Conservation (phyloP, 2,113 vertebrate species). For the Cryptomyrus ogoouensis region DNA sequence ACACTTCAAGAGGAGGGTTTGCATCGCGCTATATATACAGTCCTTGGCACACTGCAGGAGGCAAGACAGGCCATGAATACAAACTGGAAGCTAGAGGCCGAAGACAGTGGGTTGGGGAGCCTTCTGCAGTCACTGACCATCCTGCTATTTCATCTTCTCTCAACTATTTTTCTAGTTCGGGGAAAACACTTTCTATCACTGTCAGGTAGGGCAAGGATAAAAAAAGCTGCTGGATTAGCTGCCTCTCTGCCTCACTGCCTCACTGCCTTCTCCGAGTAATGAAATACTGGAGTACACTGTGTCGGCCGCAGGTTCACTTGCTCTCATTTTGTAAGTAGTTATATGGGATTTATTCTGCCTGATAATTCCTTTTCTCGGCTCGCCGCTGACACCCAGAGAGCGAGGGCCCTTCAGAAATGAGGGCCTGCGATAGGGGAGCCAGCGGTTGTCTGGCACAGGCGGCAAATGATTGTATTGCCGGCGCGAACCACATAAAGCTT, state of each 20-base stretch:
- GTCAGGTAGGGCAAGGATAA: constrained; percentile 60
- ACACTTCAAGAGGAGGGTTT: background rate
- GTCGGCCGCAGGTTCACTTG: constrained; percentile 41
- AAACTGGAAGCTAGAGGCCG: constrained; percentile 43
- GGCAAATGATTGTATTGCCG: background rate
- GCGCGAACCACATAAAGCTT: background rate
- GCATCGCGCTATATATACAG: background rate
- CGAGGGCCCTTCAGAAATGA: background rate
- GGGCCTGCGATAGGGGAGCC: background rate
- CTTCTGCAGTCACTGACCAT: constrained; percentile 61
- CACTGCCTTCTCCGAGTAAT: constrained; percentile 50
- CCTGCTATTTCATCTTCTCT: constrained; percentile 59
- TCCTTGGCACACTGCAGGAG: background rate
- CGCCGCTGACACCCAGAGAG: background rate
- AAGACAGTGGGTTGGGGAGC: constrained; percentile 43
- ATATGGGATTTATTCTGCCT: constrained; percentile 50
- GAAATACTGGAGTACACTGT: constrained; percentile 49
- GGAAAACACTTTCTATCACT: constrained; percentile 71
- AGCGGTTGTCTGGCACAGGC: background rate
- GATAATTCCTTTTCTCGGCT: constrained; percentile 33
- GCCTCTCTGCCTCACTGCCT: constrained; percentile 43
- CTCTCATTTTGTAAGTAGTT: constrained; percentile 49
- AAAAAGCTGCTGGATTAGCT: constrained; percentile 52
- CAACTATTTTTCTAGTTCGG: constrained; percentile 69
- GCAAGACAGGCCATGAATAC: constrained; percentile 45